phyloP scores from a whole-genome alignment of 2,797 vertebrate genomes.

The Tarsius wallacei region DNA sequence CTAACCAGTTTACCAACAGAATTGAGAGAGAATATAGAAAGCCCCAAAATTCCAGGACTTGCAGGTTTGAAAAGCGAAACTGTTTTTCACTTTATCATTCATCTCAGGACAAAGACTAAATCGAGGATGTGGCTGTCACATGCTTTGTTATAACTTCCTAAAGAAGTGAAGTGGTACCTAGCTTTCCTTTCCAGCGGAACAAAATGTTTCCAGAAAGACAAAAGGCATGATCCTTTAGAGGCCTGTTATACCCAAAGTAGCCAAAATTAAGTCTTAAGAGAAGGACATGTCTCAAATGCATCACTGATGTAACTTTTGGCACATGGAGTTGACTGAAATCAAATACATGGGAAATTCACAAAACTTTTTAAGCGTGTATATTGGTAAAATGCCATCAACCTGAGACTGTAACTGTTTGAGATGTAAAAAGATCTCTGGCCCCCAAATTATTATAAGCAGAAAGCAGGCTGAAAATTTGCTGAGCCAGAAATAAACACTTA shows the following conservation, averaged over 20 bases:
- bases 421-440: slow-evolving; percentile 20
- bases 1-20: slow-evolving; percentile 21
- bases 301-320: not conserved
- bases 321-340: slow-evolving; percentile 23
- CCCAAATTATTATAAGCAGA: not conserved
- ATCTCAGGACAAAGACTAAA: slow-evolving; percentile 51
- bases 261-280: slow-evolving; percentile 54
- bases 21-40: not conserved
- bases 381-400: slow-evolving; percentile 10
- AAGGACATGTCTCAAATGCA: slow-evolving; percentile 21
- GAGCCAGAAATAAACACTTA: not conserved
- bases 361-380: slow-evolving; percentile 31
- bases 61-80: slow-evolving; percentile 28
- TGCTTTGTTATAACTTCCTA: slow-evolving; percentile 51
- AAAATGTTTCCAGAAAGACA: slow-evolving; percentile 44
- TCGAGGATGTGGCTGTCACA: not conserved
- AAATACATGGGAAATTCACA: slow-evolving; percentile 10
- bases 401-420: slow-evolving; percentile 8
- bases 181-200: slow-evolving; percentile 33
- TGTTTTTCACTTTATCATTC: slow-evolving; percentile 19
- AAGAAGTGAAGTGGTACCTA: not conserved
- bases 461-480: not conserved
- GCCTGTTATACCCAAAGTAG: not conserved
- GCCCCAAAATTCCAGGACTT: slow-evolving; percentile 2
- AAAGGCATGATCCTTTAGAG: not conserved